Percentiles rank a stretch among this genome's conserved stretches.
Evolutionary conservation across 2,888 invertebrate species (phyloP).

Genomic region (Vesta saturnalis): DNA sequence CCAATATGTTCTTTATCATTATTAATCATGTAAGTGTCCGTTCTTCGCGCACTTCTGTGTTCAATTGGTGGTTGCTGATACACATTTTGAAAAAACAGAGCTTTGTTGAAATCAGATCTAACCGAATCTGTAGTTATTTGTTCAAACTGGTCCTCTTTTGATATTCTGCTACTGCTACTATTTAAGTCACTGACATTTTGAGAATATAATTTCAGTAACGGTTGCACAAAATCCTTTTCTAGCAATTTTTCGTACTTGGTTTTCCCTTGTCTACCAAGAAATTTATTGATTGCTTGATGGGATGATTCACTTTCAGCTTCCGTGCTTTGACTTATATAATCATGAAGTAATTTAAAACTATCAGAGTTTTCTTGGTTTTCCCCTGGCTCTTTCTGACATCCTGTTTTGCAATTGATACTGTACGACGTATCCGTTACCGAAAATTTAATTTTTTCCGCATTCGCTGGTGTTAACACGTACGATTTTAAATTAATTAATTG

Average conservation of each 20-base stretch:
- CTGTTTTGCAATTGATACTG: slow-evolving; percentile 18
- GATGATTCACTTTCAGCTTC: slow-evolving; percentile 35
- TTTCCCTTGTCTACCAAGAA: slow-evolving; percentile 52
- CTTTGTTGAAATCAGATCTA: slow-evolving; percentile 47
- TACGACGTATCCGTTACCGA: not conserved
- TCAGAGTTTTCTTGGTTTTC: slow-evolving; percentile 41
- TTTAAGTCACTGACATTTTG: not conserved
- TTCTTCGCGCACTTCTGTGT: slow-evolving; percentile 23
- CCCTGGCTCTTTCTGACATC: slow-evolving; percentile 20
- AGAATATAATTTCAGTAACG: slow-evolving; percentile 55
- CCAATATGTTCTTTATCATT: slow-evolving; percentile 59
- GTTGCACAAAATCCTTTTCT: slow-evolving; percentile 57
- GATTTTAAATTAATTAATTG: slow-evolving; percentile 3
- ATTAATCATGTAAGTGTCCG: slow-evolving; percentile 35
- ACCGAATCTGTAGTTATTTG: slow-evolving; percentile 51
- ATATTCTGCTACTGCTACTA: slow-evolving; percentile 44
- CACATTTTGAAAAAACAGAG: slow-evolving; percentile 48
- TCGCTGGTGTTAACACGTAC: slow-evolving; percentile 15
- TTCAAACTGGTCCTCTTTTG: slow-evolving; percentile 54
- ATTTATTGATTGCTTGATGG: slow-evolving; percentile 48
- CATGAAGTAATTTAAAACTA: slow-evolving; percentile 48
- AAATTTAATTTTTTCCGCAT: slow-evolving; percentile 18
- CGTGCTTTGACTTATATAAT: slow-evolving; percentile 48
- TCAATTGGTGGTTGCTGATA: slow-evolving; percentile 47
- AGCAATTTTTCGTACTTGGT: slow-evolving; percentile 55